phyloP scores from a whole-genome alignment of 2,888 invertebrate genomes.

The Selenia dentaria region DNA sequence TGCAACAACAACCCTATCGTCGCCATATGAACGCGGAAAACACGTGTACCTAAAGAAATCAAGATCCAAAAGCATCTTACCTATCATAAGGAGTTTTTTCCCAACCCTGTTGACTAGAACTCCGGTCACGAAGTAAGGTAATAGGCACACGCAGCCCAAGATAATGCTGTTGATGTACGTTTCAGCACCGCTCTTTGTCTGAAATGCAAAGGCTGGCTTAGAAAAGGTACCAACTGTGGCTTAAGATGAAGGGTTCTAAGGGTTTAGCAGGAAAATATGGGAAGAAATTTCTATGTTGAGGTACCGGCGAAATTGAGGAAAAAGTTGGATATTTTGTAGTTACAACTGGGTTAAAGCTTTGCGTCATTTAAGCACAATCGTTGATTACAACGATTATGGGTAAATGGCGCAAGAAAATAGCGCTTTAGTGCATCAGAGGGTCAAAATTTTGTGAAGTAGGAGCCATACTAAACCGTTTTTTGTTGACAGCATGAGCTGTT shows the following conservation, averaged over 20 bases:
- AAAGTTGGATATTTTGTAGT: background rate
- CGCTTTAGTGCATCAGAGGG: no score
- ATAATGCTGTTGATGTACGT: constrained; percentile 69
- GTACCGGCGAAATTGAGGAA: constrained; percentile 16
- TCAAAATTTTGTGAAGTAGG: no score
- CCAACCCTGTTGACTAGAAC: constrained; percentile 60
- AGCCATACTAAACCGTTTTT: no score
- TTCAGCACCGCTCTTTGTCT: constrained; percentile 60
- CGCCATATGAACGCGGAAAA: background rate
- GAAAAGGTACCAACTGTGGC: background rate
- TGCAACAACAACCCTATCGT: no score
- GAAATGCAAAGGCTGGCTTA: constrained; percentile 29
- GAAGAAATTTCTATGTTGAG: constrained; percentile 9
- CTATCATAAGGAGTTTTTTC: constrained; percentile 54
- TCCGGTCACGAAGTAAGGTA: constrained; percentile 55
- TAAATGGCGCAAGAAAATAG: no score
- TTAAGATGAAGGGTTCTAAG: constrained; percentile 4
- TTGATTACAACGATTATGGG: no score
- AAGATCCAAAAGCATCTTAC: constrained; percentile 7
- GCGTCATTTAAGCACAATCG: background rate
- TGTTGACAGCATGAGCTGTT: no score
- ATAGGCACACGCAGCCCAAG: constrained; percentile 50
- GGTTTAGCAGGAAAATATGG: constrained; percentile 1
- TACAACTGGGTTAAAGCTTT: background rate
- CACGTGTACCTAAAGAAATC: constrained; percentile 3